These are phyloP conservation scores for Peribatodes rhomboidaria DNA, from an alignment of 2,888 invertebrate species.

Conservation along the genomic window DNA sequence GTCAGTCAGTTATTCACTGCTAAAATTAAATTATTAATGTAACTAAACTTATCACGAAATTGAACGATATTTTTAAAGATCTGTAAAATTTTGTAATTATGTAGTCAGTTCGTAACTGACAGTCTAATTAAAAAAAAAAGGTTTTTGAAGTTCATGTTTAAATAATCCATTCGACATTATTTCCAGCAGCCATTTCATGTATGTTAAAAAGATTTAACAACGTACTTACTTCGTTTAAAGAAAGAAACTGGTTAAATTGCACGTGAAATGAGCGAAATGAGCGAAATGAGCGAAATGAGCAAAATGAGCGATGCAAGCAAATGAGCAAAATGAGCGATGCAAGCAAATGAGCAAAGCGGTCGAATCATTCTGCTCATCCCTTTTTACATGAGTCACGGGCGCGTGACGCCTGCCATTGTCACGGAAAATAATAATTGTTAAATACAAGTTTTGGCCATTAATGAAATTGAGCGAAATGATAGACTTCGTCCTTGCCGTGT, in stretches of 20 bases:
- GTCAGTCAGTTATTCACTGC: too few species aligned
- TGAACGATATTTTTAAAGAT: too few species aligned
- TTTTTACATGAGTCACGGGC: slow-evolving; percentile 14
- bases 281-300: neutral
- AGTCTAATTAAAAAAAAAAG: too few species aligned
- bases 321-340: neutral
- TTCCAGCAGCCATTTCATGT: too few species aligned
- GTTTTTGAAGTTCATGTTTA: too few species aligned
- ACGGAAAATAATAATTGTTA: slow-evolving; percentile 23
- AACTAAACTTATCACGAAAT: too few species aligned
- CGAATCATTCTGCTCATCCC: slow-evolving; percentile 7
- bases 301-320: neutral
- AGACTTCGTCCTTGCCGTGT: slow-evolving; percentile 13
- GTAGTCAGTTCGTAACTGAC: too few species aligned
- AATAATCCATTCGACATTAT: too few species aligned
- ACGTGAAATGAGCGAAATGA: neutral
- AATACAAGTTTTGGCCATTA: slow-evolving; percentile 34
- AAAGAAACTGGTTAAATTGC: neutral
- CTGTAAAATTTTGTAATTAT: too few species aligned
- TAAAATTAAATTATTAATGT: too few species aligned
- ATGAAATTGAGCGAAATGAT: slow-evolving; percentile 36
- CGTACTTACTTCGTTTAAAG: neutral
- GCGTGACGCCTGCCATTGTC: slow-evolving; percentile 24
- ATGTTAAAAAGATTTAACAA: neutral
- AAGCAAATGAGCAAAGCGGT: neutral